A percentile compares a stretch with the other conserved stretches of the same genome.
phyloP scores from a whole-genome alignment of 2,888 invertebrate species.

The Auanema freiburgensis region DNA sequence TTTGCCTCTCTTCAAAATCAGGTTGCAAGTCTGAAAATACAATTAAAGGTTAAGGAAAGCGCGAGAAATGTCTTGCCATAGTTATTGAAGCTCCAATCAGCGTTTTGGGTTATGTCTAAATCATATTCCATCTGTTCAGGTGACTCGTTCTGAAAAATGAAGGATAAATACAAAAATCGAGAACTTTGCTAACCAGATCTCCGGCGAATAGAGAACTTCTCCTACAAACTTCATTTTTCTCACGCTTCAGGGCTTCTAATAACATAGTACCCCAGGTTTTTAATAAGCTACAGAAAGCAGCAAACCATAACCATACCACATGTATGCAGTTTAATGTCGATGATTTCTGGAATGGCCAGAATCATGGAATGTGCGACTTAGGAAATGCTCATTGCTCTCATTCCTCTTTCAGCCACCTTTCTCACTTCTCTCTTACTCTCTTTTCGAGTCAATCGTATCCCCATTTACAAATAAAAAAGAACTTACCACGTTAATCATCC shows the following conservation, averaged over 20 bases:
- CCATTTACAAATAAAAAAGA: background rate
- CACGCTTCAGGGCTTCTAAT: conserved; percentile 2
- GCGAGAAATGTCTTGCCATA: conserved; percentile 8
- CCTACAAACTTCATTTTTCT: background rate
- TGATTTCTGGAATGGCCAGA: conserved; percentile 1
- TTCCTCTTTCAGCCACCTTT: background rate
- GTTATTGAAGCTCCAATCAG: conserved; percentile 14
- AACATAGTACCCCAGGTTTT: background rate
- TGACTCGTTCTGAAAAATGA: background rate
- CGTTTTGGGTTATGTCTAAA: background rate
- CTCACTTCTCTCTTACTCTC: too few relatives aligned
- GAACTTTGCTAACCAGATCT: conserved; percentile 4
- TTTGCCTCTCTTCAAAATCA: too few relatives aligned
- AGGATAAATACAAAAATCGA: background rate
- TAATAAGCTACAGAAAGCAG: background rate
- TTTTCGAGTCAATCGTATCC: too few relatives aligned
- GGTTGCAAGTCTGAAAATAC: too few relatives aligned
- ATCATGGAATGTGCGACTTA: background rate
- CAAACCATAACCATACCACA: background rate
- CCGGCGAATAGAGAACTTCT: conserved; percentile 2
- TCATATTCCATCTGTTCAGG: background rate
- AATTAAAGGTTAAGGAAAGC: background rate
- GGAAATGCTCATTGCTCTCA: background rate
- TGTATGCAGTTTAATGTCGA: background rate
- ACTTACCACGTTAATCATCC: conserved; percentile 15